Conservation (phyloP, 92 coral and sea anemone species). For the Porites rus region DNA sequence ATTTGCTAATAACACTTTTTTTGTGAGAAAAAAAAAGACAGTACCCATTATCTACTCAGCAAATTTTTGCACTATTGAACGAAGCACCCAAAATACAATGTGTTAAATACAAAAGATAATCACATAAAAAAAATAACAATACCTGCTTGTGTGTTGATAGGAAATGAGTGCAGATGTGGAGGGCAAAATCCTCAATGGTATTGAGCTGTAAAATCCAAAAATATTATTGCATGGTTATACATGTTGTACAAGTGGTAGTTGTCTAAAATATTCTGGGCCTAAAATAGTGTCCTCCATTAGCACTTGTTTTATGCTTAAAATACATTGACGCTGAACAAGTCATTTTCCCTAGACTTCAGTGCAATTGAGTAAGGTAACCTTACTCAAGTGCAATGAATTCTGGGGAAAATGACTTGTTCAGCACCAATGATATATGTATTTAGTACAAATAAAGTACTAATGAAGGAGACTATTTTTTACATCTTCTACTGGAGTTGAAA, state of each 20-base stretch:
- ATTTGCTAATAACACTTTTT: not conserved
- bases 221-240: not conserved
- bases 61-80: not conserved
- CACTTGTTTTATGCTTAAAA: no score
- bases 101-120: not conserved
- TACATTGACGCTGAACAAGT: no score
- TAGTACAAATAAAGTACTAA: no score
- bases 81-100: not conserved
- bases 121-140: not conserved
- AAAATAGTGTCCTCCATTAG: no score
- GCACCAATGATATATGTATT: no score
- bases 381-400: no score
- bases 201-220: constrained; percentile 52
- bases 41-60: not conserved
- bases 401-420: no score
- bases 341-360: no score
- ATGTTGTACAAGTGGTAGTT: not conserved
- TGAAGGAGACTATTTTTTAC: no score
- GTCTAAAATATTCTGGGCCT: no score
- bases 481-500: no score
- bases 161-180: constrained; percentile 68
- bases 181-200: constrained; percentile 83
- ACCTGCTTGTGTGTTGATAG: constrained; percentile 76
- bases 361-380: no score
- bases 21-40: not conserved